A percentile compares a stretch with the other conserved stretches of the same genome.
Conservation (phyloP, 2,797 vertebrate genomes). For the Cyprinodon diabolis region DNA sequence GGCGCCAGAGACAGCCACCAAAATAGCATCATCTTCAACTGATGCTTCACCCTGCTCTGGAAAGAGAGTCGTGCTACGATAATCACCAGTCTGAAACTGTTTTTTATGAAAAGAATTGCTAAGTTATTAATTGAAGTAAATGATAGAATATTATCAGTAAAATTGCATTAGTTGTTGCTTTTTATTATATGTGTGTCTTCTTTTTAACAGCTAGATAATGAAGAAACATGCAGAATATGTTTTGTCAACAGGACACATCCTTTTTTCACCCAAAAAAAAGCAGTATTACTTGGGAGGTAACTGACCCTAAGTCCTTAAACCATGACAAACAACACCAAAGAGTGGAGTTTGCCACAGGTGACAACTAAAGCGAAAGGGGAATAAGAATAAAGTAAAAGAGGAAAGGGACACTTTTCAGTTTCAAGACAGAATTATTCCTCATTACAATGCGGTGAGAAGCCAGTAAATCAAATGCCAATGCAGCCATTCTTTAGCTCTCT, state of each 20-base stretch:
- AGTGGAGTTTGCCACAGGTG: slow-evolving; percentile 46
- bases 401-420: slow-evolving; percentile 63
- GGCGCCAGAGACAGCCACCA: too few relatives aligned
- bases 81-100: too few relatives aligned
- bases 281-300: slow-evolving; percentile 63
- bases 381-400: slow-evolving; percentile 57
- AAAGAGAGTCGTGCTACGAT: too few relatives aligned
- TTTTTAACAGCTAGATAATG: slow-evolving; percentile 76
- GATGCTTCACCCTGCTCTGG: too few relatives aligned
- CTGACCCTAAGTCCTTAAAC: slow-evolving; percentile 63
- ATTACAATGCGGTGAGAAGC: slow-evolving; percentile 78
- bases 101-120: too few relatives aligned
- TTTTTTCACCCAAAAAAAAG: slow-evolving; percentile 65
- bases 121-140: too few relatives aligned
- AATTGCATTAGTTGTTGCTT: slow-evolving; percentile 47
- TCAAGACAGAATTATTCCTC: slow-evolving; percentile 84
- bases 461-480: slow-evolving; percentile 81
- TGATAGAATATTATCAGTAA: too few relatives aligned
- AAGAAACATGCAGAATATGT: slow-evolving; percentile 76
- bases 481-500: slow-evolving; percentile 70
- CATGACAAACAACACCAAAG: slow-evolving; percentile 56
- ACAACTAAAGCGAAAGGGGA: slow-evolving; percentile 60
- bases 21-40: too few relatives aligned
- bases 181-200: slow-evolving; percentile 69
- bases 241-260: slow-evolving; percentile 77